These are phyloP conservation scores for Ceyx margarethae DNA, from an alignment of 2,113 vertebrate genomes.

Conservation along the genomic window DNA sequence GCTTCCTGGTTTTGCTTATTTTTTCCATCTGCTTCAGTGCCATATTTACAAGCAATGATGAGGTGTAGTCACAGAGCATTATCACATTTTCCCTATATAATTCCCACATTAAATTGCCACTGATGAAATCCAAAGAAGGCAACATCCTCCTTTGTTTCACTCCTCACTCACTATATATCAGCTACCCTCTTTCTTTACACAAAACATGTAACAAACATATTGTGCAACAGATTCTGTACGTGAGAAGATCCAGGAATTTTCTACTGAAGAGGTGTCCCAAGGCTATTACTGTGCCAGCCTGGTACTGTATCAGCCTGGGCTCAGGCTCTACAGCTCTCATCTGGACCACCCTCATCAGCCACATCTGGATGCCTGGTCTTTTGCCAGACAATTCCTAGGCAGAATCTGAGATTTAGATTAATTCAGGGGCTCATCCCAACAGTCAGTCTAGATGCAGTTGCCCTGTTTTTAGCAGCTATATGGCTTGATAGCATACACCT, in stretches of 20 bases:
- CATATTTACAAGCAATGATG: neutral
- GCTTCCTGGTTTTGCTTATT: neutral
- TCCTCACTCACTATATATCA: neutral
- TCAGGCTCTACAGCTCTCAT: neutral
- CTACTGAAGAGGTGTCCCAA: neutral
- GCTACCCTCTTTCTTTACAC: neutral
- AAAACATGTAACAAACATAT: neutral
- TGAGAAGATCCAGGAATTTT: neutral
- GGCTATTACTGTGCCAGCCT: neutral
- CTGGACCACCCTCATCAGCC: fast-evolving
- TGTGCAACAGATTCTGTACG: neutral
- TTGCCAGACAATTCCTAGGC: neutral
- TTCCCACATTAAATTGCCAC: neutral
- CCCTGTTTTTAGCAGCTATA: neutral
- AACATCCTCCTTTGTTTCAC: neutral
- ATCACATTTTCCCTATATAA: neutral
- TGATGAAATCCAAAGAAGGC: neutral
- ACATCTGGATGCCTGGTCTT: neutral
- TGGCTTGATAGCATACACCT: neutral
- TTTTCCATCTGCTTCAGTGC: neutral
- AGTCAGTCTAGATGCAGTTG: neutral
- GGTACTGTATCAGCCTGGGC: too few species aligned
- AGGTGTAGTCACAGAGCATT: neutral
- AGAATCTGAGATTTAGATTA: neutral
- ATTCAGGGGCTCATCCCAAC: neutral